Conservation (phyloP, 2,797 vertebrate species). For the Lithobates sylvaticus region DNA sequence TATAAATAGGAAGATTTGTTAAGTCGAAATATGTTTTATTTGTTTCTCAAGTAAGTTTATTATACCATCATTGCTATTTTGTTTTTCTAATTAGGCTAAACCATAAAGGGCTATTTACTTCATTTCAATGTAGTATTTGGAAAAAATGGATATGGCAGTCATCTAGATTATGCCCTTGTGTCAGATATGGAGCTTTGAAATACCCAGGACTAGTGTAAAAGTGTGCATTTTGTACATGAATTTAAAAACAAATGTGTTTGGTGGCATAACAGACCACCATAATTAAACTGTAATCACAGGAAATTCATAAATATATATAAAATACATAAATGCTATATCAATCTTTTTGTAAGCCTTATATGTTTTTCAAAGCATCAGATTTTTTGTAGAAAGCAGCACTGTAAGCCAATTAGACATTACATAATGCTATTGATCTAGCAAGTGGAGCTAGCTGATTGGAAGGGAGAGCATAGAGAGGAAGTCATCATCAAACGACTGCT, state of each 20-base stretch:
- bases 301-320: too few species aligned
- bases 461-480: too few species aligned
- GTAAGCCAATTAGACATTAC: too few species aligned
- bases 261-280: background rate
- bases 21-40: slow-evolving; percentile 19
- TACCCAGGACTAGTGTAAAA: background rate
- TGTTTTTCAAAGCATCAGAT: too few species aligned
- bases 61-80: background rate
- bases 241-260: background rate
- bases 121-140: background rate
- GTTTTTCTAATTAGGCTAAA: background rate
- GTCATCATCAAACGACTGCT: too few species aligned
- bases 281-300: too few species aligned
- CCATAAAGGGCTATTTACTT: background rate
- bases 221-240: background rate
- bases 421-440: too few species aligned
- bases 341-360: too few species aligned
- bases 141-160: background rate
- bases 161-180: background rate
- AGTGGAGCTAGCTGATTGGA: too few species aligned
- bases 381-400: too few species aligned
- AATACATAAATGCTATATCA: too few species aligned
- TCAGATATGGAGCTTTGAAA: background rate
- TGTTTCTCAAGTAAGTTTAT: slow-evolving; percentile 7
- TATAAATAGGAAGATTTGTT: background rate